Evolutionary conservation across 2,113 vertebrate species (phyloP).

Genomic region (Bufo gargarizans): DNA sequence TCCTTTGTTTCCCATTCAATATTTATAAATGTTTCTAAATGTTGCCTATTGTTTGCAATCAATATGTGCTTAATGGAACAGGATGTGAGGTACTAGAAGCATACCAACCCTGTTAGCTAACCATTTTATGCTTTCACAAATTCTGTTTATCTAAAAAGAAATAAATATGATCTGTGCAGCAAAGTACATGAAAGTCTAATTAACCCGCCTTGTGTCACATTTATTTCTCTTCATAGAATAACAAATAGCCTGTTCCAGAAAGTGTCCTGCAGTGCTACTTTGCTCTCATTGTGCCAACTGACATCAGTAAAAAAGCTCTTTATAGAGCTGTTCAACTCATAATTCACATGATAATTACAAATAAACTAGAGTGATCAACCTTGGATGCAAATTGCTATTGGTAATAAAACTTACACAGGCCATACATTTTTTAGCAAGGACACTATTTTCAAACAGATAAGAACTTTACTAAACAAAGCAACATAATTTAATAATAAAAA

Average conservation of each 20-base stretch:
- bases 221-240: slow-evolving; percentile 41
- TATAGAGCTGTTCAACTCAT: slow-evolving; percentile 30
- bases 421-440: not conserved
- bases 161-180: slow-evolving; percentile 30
- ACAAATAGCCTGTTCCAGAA: slow-evolving; percentile 31
- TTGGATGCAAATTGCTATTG: slow-evolving; percentile 24
- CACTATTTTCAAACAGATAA: slow-evolving; percentile 22
- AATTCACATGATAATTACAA: slow-evolving; percentile 45
- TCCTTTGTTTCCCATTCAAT: slow-evolving; percentile 57
- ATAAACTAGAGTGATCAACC: slow-evolving; percentile 42
- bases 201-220: not conserved
- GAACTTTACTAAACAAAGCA: not conserved
- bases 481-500: not conserved
- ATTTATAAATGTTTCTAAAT: slow-evolving; percentile 56
- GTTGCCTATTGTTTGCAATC: slow-evolving; percentile 57
- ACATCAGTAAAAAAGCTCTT: slow-evolving; percentile 43
- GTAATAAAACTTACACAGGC: slow-evolving; percentile 23
- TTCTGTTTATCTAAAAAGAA: slow-evolving; percentile 34
- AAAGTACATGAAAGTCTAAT: slow-evolving; percentile 51
- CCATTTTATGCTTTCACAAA: slow-evolving; percentile 23
- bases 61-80: slow-evolving; percentile 60
- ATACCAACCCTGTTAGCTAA: slow-evolving; percentile 5
- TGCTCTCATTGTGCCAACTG: slow-evolving; percentile 47
- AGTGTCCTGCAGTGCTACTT: slow-evolving; percentile 40
- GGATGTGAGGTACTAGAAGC: slow-evolving; percentile 25